These are phyloP conservation scores for Syrmaticus mikado DNA, from an alignment of 2,113 vertebrate genomes.

Conservation along the genomic window DNA sequence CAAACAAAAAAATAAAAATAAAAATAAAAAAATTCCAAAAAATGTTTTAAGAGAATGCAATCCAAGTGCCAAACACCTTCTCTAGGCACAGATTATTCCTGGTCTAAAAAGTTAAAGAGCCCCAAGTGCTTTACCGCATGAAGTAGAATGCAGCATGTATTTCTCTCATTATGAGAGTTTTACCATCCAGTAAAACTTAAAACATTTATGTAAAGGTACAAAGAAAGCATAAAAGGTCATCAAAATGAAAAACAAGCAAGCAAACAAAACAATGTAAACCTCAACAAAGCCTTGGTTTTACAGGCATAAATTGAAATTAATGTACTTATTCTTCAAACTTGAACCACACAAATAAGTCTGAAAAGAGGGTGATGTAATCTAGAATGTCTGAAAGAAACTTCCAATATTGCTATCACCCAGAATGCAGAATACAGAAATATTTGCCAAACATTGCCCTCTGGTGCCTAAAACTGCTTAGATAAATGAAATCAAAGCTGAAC, in stretches of 20 bases:
- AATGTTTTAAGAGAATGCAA: neutral
- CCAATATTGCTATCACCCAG: neutral
- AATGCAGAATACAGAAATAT: neutral
- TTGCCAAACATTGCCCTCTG: slow-evolving; percentile 67
- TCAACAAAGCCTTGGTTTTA: neutral
- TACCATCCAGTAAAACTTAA: neutral
- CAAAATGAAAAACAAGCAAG: neutral
- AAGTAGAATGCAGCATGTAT: neutral
- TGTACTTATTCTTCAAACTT: neutral
- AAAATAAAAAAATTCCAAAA: neutral
- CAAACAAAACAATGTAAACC: neutral
- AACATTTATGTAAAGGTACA: neutral
- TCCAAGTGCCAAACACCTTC: neutral
- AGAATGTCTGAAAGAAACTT: neutral
- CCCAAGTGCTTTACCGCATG: neutral
- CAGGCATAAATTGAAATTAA: neutral
- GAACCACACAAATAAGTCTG: neutral
- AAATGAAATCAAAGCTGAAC: neutral
- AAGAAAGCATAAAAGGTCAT: neutral
- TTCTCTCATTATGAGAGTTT: neutral
- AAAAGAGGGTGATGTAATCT: neutral
- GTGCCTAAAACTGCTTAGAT: neutral
- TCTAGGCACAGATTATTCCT: neutral
- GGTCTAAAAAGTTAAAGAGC: neutral
- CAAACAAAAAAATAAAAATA: too few species aligned